Conservation (phyloP, 2,113 vertebrate species). For the Pyxicephalus adspersus region DNA sequence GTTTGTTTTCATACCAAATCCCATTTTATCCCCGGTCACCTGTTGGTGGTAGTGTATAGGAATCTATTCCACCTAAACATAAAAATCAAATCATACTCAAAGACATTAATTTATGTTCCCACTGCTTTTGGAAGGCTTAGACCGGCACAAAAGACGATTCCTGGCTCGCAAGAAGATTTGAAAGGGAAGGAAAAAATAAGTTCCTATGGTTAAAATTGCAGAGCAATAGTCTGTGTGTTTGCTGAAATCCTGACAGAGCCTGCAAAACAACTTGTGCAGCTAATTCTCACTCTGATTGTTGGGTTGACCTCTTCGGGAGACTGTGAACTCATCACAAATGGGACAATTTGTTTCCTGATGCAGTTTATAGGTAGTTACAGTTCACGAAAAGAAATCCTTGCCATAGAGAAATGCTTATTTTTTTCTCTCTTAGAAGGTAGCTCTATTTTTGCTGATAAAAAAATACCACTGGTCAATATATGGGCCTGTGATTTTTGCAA, state of each 20-base stretch:
- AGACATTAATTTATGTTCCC: not conserved
- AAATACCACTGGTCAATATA: too few relatives aligned
- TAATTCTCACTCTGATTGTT: slow-evolving; percentile 30
- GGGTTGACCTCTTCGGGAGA: slow-evolving; percentile 3
- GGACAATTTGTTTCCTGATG: slow-evolving; percentile 10
- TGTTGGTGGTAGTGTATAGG: not conserved
- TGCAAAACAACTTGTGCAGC: slow-evolving; percentile 15
- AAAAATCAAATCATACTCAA: not conserved
- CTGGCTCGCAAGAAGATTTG: slow-evolving; percentile 9
- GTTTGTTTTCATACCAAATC: not conserved
- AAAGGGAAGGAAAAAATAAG: slow-evolving; percentile 13
- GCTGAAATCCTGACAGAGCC: not conserved
- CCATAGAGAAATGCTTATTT: not conserved
- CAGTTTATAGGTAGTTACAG: slow-evolving; percentile 4
- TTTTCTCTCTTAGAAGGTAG: too few relatives aligned
- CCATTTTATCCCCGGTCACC: not conserved
- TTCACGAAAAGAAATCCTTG: not conserved
- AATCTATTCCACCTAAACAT: not conserved
- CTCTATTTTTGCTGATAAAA: too few relatives aligned
- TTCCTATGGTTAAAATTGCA: slow-evolving; percentile 46
- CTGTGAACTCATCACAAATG: not conserved
- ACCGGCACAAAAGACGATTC: not conserved
- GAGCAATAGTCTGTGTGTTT: not conserved
- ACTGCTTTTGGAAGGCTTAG: not conserved
- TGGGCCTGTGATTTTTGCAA: too few relatives aligned